Evolutionary conservation across 2,888 invertebrate genomes (phyloP), one percentile per base, ranked within the genome.

Genomic region (Epinotia nisella): DNA sequence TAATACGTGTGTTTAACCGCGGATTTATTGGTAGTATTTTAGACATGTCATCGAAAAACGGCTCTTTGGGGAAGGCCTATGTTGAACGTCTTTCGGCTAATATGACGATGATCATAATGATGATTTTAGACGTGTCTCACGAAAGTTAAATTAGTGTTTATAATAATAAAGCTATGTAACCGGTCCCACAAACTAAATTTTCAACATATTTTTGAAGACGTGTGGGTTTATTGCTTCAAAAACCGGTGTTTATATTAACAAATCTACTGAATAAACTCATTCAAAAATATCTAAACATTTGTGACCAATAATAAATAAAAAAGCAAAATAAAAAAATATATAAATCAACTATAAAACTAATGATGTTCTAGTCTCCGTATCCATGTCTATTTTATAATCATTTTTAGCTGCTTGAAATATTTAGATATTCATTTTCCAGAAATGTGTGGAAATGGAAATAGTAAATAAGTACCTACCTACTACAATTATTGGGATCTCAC

Each of bases 321-420:
- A 51, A 9, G 11, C 15, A 17, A 65, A 64, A 45, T 24, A 24
- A 13, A 67, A 3, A 19, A 61, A 61, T 66, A 29, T 41, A 61
- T 51, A 71, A 59, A 71, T 29, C 53, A 49, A 67, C 11, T 71
- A 67, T 39, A 72, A 72, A 71, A 60, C 61, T 72, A 71, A 60
- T 59, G 41, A 61, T 60, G 15, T 60, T 60, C 19, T 45, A 15
- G 41, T 66, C 66, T 71, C 59, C 24, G 24, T 45, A 51, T 21
- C 45, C 19, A 21, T 59, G 29, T 24, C 35, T 41, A 35, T 39
- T 39, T 56, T 17, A 24, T 1, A 17, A 15, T 17, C 1, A 5
- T 5, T n/a, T 24, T 56, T 56, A 55, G 53, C 19, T 21, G 53
- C 21, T 56, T 56, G 55, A 56, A 4, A n/a, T n/a, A 29, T 13